A percentile compares a stretch with the other conserved stretches of the same genome.
Conservation (phyloP, 2,888 invertebrate genomes). For the Pammene aurita region DNA sequence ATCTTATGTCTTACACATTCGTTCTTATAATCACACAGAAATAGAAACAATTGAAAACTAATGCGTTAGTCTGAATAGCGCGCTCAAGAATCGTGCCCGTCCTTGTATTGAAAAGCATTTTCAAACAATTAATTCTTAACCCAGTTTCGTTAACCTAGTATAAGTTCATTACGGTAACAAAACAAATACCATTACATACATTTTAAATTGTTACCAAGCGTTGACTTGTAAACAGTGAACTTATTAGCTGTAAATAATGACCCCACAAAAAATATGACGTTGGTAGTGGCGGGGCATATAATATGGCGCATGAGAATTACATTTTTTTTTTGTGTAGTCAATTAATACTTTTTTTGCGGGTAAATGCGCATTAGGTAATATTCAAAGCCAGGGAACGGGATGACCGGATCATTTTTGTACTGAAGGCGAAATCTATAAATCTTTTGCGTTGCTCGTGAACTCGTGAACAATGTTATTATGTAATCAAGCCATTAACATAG, state of each 20-base stretch:
- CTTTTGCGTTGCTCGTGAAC: not conserved
- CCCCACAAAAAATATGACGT: too few species aligned
- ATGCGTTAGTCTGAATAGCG: slow-evolving; percentile 1
- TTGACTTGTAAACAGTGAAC: slow-evolving; percentile 14
- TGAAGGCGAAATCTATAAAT: too few species aligned
- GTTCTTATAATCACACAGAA: not conserved
- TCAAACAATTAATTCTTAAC: slow-evolving; percentile 17
- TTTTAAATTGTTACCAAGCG: slow-evolving; percentile 7
- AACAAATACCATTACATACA: not conserved
- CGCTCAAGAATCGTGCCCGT: not conserved
- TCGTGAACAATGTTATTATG: slow-evolving; percentile 14
- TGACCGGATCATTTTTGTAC: too few species aligned
- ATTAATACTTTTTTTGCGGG: too few species aligned
- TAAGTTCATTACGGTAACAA: slow-evolving; percentile 15
- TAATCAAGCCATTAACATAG: slow-evolving; percentile 21
- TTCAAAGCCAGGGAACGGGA: too few species aligned
- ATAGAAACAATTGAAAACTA: slow-evolving; percentile 2
- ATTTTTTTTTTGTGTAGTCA: too few species aligned
- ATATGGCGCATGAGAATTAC: too few species aligned
- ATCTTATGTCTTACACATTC: too few species aligned
- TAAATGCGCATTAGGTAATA: too few species aligned
- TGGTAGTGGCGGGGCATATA: too few species aligned
- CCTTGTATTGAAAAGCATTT: slow-evolving; percentile 9
- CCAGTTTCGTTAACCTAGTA: slow-evolving; percentile 22
- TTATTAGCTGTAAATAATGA: too few species aligned